Evolutionary conservation across 2,113 vertebrate species (phyloP).

Genomic region (Leuciscus idus): DNA sequence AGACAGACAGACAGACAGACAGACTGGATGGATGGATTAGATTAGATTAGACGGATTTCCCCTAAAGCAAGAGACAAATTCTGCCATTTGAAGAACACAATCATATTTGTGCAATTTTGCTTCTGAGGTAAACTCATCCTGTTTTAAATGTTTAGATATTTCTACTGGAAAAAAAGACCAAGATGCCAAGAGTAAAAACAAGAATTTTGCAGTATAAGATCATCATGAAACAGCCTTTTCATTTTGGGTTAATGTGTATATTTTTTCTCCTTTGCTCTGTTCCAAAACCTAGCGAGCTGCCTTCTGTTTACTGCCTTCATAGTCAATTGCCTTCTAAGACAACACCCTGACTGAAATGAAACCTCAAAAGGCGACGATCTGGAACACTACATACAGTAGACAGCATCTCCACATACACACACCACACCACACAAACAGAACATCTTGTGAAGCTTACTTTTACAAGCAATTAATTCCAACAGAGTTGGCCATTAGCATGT

Average conservation of each 20-base stretch:
- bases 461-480: neutral
- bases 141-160: neutral
- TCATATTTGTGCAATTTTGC: neutral
- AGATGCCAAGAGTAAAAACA: neutral
- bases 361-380: neutral
- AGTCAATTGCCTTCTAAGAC: neutral
- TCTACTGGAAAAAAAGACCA: neutral
- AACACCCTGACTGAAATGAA: neutral
- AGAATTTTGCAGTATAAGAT: neutral
- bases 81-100: neutral
- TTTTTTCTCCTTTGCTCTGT: neutral
- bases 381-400: neutral
- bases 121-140: neutral
- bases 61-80: neutral
- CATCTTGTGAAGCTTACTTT: neutral
- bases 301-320: slow-evolving; percentile 2
- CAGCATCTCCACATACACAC: neutral
- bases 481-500: neutral
- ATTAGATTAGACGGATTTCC: no score
- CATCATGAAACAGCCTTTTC: neutral
- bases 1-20: neutral
- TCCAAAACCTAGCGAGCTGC: neutral
- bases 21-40: no score
- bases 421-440: neutral
- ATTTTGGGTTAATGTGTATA: neutral